These are phyloP conservation scores for Magallana gigas DNA, from an alignment of 1,140 invertebrate species.

Conservation along the genomic window DNA sequence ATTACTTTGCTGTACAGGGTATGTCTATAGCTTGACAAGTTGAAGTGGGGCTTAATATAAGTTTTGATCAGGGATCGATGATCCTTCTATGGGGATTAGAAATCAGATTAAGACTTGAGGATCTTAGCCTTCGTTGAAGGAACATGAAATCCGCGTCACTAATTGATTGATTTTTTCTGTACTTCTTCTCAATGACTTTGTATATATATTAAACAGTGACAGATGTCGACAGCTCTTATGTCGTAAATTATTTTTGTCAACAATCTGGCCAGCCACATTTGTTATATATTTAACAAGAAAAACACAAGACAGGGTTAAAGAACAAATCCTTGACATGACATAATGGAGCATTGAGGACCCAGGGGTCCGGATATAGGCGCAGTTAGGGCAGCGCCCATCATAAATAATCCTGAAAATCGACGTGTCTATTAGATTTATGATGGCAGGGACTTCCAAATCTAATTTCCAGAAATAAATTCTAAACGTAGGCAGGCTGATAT, in stretches of 20 bases:
- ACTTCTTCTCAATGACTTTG: neutral
- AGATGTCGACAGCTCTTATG: neutral
- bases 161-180: neutral
- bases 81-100: conserved; percentile 2
- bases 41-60: conserved; percentile 24
- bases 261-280: neutral
- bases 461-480: too few relatives aligned
- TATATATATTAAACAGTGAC: neutral
- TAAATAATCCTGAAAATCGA: too few relatives aligned
- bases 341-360: neutral
- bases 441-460: too few relatives aligned
- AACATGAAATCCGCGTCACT: conserved; percentile 6
- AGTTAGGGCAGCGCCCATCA: too few relatives aligned
- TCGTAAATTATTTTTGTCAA: conserved; percentile 30
- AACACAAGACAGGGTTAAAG: neutral
- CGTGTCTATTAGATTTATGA: too few relatives aligned
- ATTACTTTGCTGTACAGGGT: conserved; percentile 2
- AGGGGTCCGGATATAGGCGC: neutral
- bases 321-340: conserved; percentile 16
- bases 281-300: neutral
- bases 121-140: neutral
- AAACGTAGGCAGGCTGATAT: too few relatives aligned
- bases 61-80: conserved; percentile 30
- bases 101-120: conserved; percentile 16
- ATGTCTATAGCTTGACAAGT: conserved; percentile 20